phyloP scores from a whole-genome alignment of 2,888 invertebrate genomes.

The Drosophila stalkeri region DNA sequence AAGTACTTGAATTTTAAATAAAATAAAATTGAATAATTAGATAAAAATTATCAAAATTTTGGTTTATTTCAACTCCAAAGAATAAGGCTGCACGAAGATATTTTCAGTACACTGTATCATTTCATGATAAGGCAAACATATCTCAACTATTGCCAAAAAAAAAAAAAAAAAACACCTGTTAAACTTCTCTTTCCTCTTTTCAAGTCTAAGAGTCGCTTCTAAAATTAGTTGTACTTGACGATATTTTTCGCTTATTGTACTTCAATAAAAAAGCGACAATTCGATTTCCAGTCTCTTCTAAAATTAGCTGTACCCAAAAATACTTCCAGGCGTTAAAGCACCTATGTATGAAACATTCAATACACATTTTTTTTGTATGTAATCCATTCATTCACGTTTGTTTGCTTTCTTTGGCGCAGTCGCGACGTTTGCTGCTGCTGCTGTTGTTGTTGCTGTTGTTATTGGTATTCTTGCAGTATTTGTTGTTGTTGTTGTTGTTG shows the following conservation, averaged over 20 bases:
- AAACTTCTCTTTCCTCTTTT: no score
- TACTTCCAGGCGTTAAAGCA: background rate
- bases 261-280: background rate
- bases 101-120: background rate
- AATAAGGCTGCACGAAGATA: background rate
- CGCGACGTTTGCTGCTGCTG: constrained; percentile 23
- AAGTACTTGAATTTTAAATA: no score
- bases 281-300: background rate
- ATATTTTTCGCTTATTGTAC: background rate
- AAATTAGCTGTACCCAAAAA: background rate
- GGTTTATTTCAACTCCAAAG: background rate
- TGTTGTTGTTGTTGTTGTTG: constrained; percentile 12
- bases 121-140: background rate
- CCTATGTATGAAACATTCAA: background rate
- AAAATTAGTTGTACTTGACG: background rate
- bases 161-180: constrained; percentile 3
- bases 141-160: background rate
- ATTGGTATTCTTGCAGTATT: constrained; percentile 3
- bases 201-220: no score
- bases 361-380: background rate
- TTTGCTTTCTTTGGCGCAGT: constrained; percentile 44
- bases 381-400: constrained; percentile 19
- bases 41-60: no score
- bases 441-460: background rate
- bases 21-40: no score